Evolutionary conservation across 2,888 invertebrate genomes (phyloP), one percentile per base, ranked within the genome.

Genomic region (Liodrosophila aerea): DNA sequence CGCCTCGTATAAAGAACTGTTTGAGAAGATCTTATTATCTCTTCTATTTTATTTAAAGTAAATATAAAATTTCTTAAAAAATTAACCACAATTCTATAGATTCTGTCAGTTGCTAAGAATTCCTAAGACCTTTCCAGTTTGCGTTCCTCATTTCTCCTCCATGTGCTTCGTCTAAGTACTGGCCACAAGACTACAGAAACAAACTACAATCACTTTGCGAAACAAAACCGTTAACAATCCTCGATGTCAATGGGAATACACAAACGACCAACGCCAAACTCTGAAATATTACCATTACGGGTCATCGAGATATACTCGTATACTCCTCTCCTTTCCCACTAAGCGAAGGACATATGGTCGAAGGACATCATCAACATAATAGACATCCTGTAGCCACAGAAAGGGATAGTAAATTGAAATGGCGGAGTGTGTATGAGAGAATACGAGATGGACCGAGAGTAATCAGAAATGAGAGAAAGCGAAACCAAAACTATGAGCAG

Each of bases 341-440:
- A 22, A 22, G 22, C 2, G 22, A 2, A 40, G 52, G 53, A 43
- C 66, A 68, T 67, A 74, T 78, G 80, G 77, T 72, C 76, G 80
- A 78, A 78, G 80, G 77, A 80, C 74, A 76, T 78, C 76, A 80
- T 76, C 76, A 76, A 78, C 78, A 76, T 76, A 78, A 77, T 77
- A 67, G 71, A 78, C 74, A 66, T 72, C 74, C 63, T 72, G 58
- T 68, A 68, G 65, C 73, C 76, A 59, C 78, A 78, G 75, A 75
- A 80, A 69, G 70, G 74, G 80, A 72, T 74, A 76, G 69, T 68
- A 65, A 76, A 80, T 66, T 71, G 70, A 76, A 78, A 68, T 64
- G n/a, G 5, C 22, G 22, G 22, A 22, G 22, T 22, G 22, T 22
- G 22, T 22, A 5, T 22, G 68, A 59, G 57, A 31, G 27, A 9